These are phyloP conservation scores for Cyanistes caeruleus DNA, from an alignment of 2,113 vertebrate genomes.

Conservation along the genomic window DNA sequence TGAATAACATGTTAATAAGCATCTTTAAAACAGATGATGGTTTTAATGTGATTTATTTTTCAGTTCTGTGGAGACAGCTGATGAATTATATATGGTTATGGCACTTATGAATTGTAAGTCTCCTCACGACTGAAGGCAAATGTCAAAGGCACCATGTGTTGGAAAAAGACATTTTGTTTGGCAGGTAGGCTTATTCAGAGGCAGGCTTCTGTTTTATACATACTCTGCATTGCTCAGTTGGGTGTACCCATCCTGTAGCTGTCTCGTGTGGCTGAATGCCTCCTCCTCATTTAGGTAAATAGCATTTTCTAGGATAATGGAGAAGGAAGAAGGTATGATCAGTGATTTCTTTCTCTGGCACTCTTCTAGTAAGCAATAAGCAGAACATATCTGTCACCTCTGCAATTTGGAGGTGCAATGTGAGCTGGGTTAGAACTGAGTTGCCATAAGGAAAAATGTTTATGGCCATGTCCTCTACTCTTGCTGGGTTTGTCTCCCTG, in stretches of 20 bases:
- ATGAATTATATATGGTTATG: conserved; percentile 2
- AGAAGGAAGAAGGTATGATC: not conserved
- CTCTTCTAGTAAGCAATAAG: not conserved
- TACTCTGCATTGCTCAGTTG: not conserved
- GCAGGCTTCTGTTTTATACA: not conserved
- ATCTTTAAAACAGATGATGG: not conserved
- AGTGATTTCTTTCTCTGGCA: not conserved
- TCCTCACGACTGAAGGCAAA: conserved; percentile 31
- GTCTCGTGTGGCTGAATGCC: not conserved
- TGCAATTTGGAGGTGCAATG: not conserved
- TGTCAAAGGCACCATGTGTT: conserved; percentile 32
- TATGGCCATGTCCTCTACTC: not conserved
- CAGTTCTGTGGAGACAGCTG: not conserved
- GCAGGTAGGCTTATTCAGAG: conserved; percentile 17
- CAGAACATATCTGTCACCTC: not conserved
- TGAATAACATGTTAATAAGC: not conserved
- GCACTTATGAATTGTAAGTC: not conserved
- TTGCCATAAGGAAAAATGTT: not conserved
- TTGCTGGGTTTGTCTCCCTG: not conserved
- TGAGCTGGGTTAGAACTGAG: not conserved
- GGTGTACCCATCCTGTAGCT: not conserved
- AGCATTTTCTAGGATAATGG: not conserved
- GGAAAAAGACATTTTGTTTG: conserved; percentile 5
- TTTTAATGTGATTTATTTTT: conserved; percentile 28
- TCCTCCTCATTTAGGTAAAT: not conserved